Evolutionary conservation across 2,888 invertebrate genomes (phyloP), one percentile per base, ranked within the genome.

Genomic region (Thecocarcelia acutangulata): DNA sequence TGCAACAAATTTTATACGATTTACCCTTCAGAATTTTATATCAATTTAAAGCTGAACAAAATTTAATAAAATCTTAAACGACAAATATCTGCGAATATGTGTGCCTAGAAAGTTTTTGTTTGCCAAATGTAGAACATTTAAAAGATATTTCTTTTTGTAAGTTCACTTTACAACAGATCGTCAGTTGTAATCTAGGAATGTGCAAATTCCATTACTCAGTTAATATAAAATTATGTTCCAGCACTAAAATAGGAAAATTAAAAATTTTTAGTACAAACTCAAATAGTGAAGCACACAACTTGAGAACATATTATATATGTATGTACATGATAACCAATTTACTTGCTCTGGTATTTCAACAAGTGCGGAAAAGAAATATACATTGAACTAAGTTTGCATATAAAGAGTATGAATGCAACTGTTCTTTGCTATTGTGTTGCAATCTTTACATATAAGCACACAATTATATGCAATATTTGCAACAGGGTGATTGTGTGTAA

Each of bases 341-440:
- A 72, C 61, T 61, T 72, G 54, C 46, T 42, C 28, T 76, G 50
- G 54, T 54, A 21, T 50, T 50, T 37, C 54, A 63, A 17, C 72
- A 72, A 61, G 56, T 66, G 63, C 24, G 76, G 68, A 81, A 72
- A 76, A 63, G 56, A 17, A 76, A 81, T 68, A 33, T 76, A 63
- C 54, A 76, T 66, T 72, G 56, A 48, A 76, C 72, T 76, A 66
- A 54, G 28, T 72, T 66, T 66, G 33, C 13, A 66, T 48, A 37
- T 24, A 58, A 61, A 72, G 54, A 33, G 54, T 59, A 61, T 17
- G 19, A 74, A 28, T 72, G 70, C 72, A 66, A 70, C 59, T 58
- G 42, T 37, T 56, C 40, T 15, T 1, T 33, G 33, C 33, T 33
- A 8, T 33, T 8, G 33, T 19, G 48, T n/a, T 40, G 3, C 11